phyloP scores from a whole-genome alignment of 2,888 invertebrate species.

The Diarsia rubi region DNA sequence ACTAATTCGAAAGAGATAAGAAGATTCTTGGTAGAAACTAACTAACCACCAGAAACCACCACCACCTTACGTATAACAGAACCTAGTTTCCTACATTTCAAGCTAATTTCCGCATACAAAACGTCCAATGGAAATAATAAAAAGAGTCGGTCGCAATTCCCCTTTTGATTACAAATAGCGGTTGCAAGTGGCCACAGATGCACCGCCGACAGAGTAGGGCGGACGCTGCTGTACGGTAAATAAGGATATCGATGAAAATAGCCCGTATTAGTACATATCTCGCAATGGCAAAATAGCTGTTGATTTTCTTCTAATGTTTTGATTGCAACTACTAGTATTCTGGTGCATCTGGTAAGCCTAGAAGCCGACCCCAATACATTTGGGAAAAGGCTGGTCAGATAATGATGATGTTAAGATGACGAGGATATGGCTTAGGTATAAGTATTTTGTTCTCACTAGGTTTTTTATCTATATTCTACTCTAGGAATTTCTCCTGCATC shows the following conservation, averaged over 20 bases:
- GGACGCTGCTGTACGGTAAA: not conserved
- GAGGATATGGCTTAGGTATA: too few relatives aligned
- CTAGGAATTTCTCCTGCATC: too few relatives aligned
- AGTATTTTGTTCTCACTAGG: too few relatives aligned
- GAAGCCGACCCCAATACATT: too few relatives aligned
- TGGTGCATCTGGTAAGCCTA: too few relatives aligned
- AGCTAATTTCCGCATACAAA: conserved; percentile 12
- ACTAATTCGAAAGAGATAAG: not conserved
- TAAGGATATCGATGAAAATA: not conserved
- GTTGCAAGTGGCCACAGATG: conserved; percentile 48
- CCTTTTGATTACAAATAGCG: conserved; percentile 46
- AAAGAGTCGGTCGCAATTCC: conserved; percentile 23
- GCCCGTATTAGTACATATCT: too few relatives aligned
- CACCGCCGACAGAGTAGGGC: not conserved
- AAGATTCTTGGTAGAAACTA: not conserved
- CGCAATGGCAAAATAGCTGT: too few relatives aligned
- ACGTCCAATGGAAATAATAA: conserved; percentile 39
- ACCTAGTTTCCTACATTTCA: not conserved
- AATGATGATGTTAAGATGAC: too few relatives aligned
- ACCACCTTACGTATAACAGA: not conserved
- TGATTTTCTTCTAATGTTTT: too few relatives aligned
- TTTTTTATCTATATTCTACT: too few relatives aligned
- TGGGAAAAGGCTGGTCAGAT: too few relatives aligned
- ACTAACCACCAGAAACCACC: not conserved
- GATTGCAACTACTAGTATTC: too few relatives aligned